Base-by-base conservation (phyloP, 2,797 vertebrate genomes). In the Garrulus glandarius region DNA sequence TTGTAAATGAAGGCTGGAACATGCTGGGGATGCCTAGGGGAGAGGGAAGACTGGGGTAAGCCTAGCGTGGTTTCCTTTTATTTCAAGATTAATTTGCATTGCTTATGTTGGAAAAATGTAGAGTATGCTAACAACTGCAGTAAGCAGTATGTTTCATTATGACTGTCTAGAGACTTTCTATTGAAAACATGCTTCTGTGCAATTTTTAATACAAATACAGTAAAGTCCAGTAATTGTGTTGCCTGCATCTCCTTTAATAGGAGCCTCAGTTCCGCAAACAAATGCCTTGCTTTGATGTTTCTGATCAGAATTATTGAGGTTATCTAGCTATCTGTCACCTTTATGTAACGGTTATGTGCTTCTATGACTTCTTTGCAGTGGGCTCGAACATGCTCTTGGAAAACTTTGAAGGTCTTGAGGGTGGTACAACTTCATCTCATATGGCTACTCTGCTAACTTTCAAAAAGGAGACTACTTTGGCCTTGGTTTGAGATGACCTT, bases 341-440 rank as follows among this genome's bases (percentile, higher is more conserved):
- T 59, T 60, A 16, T 1, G 0, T 34, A 44, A 56, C 24, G 18
- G 2, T 41, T 89, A 13, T 0, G 0, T 4, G 1, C 5, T 52
- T 57, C 17, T 74, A 0, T 37, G 29, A 18, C 18, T 89, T 72
- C 1, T 3, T 57, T 34, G 17, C 29, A 37, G 15, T 46, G 46
- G 8, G 8, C 18, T 75, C 0, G 23, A 37, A 26, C 7, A 17
- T 16, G 27, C 50, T 34, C 46, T 61, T 64, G 56, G n/a, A 23
- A 47, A 27, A 65, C 23, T 67, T 56, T 36, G 12, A 30, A 27
- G 8, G 11, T 44, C 44, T 68, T 64, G 26, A 56, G 27, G 4
- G 5, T 44, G 4, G 23, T 60, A 6, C 9, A 39, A 8, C 53
- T 87, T 72, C 15, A 7, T 56, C 39, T 80, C 5, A 1, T 18